phyloP scores from a whole-genome alignment of 2,888 invertebrate genomes.

The Stenodema calcarata region DNA sequence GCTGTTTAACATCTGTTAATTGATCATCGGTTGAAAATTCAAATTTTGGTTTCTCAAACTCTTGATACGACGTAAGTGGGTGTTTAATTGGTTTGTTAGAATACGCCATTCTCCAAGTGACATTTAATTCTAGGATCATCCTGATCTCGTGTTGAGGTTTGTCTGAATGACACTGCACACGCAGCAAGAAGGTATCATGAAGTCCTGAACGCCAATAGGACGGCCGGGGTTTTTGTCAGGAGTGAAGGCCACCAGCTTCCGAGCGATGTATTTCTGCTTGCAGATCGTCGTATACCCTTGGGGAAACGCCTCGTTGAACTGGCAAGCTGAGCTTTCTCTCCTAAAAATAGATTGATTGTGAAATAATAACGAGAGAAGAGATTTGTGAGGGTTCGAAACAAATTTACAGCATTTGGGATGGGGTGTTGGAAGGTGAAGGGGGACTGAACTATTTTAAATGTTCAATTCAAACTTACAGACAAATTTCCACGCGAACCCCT shows the following conservation, averaged over 20 bases:
- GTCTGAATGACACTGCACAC: slow-evolving; percentile 64
- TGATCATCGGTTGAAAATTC: no score
- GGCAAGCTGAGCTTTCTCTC: slow-evolving; percentile 59
- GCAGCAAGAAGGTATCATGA: slow-evolving; percentile 77
- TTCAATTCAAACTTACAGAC: slow-evolving; percentile 69
- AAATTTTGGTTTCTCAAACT: no score
- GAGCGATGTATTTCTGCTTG: slow-evolving; percentile 68
- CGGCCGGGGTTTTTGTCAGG: slow-evolving; percentile 55
- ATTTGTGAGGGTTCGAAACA: no score
- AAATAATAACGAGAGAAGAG: no score
- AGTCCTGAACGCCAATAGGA: slow-evolving; percentile 62
- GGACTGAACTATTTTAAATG: no score
- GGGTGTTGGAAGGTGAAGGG: no score
- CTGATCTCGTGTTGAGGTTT: not conserved
- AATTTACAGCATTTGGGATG: no score
- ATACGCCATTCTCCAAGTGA: no score
- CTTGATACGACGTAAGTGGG: no score
- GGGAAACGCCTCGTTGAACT: slow-evolving; percentile 64
- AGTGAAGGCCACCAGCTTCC: slow-evolving; percentile 66
- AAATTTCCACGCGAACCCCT: slow-evolving; percentile 76
- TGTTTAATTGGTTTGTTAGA: no score
- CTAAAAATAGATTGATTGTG: not conserved
- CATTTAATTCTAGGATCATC: not conserved
- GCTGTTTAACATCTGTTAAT: no score
- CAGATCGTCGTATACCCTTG: slow-evolving; percentile 65